Evolutionary conservation across 2,113 vertebrate genomes (phyloP).

Genomic region (Sapayoa aenigma): DNA sequence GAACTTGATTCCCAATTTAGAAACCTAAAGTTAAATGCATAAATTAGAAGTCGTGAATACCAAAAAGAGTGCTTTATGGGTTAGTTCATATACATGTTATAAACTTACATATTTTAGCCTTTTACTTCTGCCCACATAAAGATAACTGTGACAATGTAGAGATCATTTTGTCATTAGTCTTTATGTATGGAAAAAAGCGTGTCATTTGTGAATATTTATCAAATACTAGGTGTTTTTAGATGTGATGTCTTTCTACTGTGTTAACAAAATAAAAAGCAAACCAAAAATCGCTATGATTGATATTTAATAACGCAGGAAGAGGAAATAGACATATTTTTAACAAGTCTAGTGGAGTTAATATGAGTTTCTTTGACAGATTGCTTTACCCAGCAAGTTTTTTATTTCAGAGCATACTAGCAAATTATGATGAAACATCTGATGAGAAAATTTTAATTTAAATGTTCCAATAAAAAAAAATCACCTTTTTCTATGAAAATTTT

Average conservation of each 20-base stretch:
- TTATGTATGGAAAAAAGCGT: not conserved
- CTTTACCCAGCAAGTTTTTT: constrained; percentile 55
- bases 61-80: not conserved
- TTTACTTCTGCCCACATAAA: not conserved
- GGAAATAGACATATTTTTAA: not conserved
- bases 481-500: constrained; percentile 13
- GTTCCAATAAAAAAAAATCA: constrained; percentile 30
- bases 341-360: not conserved
- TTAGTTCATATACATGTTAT: not conserved
- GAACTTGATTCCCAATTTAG: not conserved
- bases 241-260: not conserved
- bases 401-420: constrained; percentile 60
- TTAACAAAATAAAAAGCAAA: not conserved
- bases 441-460: constrained; percentile 62
- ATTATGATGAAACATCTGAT: constrained; percentile 50
- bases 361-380: constrained; percentile 35
- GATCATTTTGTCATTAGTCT: constrained; percentile 38
- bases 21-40: not conserved
- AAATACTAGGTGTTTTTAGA: not conserved
- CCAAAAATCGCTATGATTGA: not conserved
- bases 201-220: not conserved
- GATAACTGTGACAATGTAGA: not conserved
- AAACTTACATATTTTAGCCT: not conserved
- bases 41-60: not conserved
- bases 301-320: not conserved